A percentile compares a stretch with the other conserved stretches of the same genome.
phyloP scores from a whole-genome alignment of 2,113 vertebrate genomes.

The Cochlearius cochlearius region DNA sequence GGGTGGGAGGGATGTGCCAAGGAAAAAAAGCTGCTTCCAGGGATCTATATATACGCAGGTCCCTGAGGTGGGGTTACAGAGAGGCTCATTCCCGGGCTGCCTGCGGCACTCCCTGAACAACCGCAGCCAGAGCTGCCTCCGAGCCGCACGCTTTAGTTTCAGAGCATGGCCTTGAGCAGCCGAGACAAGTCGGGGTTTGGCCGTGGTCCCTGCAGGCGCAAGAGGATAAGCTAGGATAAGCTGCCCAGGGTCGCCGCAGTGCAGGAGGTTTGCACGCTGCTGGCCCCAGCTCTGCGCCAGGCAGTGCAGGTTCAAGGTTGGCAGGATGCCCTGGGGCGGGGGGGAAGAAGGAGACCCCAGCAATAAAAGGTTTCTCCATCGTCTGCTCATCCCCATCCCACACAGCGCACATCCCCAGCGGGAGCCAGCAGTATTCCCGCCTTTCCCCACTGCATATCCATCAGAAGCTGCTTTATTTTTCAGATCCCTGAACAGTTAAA shows the following conservation, averaged over 20 bases:
- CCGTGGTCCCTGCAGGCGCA: not conserved
- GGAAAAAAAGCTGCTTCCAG: slow-evolving; percentile 11
- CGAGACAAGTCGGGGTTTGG: fast-evolving
- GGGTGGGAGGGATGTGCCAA: not conserved
- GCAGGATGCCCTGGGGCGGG: not conserved
- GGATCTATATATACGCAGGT: slow-evolving; percentile 32
- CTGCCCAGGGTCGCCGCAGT: not conserved
- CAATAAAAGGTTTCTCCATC: not conserved
- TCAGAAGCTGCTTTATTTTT: not conserved
- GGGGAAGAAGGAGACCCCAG: not conserved
- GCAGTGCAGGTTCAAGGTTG: not conserved
- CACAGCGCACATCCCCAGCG: fast-evolving
- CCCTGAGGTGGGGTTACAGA: not conserved
- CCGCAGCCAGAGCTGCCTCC: not conserved
- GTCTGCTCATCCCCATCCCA: not conserved
- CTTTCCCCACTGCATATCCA: not conserved
- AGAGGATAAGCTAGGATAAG: not conserved
- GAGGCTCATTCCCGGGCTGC: slow-evolving; percentile 3
- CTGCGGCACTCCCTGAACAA: not conserved
- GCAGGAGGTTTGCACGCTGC: fast-evolving
- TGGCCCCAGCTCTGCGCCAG: not conserved
- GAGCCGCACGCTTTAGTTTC: not conserved
- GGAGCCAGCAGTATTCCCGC: not conserved
- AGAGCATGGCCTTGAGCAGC: not conserved
- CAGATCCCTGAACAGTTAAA: not conserved